Conservation (phyloP, 2,888 invertebrate species). For the Meta bourneti region DNA sequence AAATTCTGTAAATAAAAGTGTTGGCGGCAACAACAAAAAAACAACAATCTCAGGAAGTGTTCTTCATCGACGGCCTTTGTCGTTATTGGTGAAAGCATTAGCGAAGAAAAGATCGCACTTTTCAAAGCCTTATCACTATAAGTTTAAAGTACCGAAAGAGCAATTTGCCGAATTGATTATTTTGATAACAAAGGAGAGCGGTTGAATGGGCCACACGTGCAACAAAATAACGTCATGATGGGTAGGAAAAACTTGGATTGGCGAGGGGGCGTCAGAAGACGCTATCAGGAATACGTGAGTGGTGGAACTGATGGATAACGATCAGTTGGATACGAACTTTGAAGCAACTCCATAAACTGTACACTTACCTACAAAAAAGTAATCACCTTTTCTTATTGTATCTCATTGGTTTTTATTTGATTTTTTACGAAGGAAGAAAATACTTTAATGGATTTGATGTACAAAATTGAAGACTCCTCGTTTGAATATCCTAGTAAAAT, state of each 20-base stretch:
- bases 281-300: not conserved
- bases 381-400: not conserved
- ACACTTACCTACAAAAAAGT: not conserved
- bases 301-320: not conserved
- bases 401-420: too few relatives aligned
- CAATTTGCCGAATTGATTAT: not conserved
- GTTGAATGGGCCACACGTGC: not conserved
- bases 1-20: not conserved
- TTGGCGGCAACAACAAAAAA: not conserved
- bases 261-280: not conserved
- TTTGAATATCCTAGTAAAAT: too few relatives aligned
- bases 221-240: too few relatives aligned
- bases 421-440: too few relatives aligned
- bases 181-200: not conserved
- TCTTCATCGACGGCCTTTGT: slow-evolving; percentile 28
- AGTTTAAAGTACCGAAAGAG: not conserved
- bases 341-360: not conserved
- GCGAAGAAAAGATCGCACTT: not conserved
- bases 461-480: too few relatives aligned
- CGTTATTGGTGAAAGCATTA: slow-evolving; percentile 52
- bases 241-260: too few relatives aligned
- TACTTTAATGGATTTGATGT: too few relatives aligned
- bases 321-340: not conserved
- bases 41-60: not conserved
- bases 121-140: not conserved